These are phyloP conservation scores for Lithophane socia DNA, from an alignment of 2,888 invertebrate species.

Conservation along the genomic window DNA sequence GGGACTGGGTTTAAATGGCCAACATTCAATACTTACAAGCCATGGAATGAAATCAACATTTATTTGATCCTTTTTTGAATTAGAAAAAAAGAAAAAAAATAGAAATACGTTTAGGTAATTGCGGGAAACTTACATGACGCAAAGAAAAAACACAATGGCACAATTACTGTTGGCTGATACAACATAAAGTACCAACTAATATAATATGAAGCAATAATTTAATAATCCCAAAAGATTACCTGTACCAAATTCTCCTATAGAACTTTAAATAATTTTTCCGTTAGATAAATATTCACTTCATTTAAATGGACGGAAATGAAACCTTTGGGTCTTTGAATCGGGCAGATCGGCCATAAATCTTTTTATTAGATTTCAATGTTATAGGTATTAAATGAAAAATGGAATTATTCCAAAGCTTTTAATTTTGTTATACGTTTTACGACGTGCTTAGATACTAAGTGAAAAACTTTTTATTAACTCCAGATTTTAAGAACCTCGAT, in stretches of 20 bases:
- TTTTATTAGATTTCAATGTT: constrained; percentile 68
- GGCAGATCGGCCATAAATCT: constrained; percentile 66
- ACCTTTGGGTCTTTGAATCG: constrained; percentile 67
- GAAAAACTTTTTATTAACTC: not conserved
- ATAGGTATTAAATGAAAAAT: constrained; percentile 48
- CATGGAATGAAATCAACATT: no score
- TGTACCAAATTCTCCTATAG: constrained; percentile 22
- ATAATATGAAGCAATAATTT: not conserved
- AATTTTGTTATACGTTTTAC: constrained; percentile 24
- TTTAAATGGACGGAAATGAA: constrained; percentile 70
- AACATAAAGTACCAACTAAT: not conserved
- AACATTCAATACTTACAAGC: no score
- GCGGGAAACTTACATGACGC: no score
- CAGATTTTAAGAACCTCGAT: not conserved
- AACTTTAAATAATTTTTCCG: constrained; percentile 58
- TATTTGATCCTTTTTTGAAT: no score
- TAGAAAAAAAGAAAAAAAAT: no score
- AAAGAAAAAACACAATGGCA: no score
- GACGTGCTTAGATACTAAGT: constrained; percentile 9
- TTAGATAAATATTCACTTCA: constrained; percentile 60
- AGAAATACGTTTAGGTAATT: no score
- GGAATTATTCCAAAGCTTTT: constrained; percentile 46
- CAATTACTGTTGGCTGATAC: not conserved
- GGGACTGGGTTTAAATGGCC: not conserved
- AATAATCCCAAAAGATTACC: constrained; percentile 15